Base-by-base conservation (phyloP, 2,797 vertebrate species). In the Thalassophryne amazonica region DNA sequence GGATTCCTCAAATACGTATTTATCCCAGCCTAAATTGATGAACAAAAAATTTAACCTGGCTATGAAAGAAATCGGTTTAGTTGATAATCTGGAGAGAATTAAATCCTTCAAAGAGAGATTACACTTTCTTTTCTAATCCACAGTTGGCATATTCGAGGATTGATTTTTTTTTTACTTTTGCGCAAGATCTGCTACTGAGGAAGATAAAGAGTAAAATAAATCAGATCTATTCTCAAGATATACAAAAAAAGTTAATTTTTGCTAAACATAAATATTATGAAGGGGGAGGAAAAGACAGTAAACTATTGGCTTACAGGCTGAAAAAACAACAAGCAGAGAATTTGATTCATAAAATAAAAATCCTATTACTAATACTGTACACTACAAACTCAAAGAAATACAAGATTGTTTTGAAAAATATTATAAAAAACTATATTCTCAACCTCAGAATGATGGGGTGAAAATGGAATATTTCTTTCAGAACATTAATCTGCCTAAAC, bases 241-340 rank as follows among this genome's bases (percentile, higher is more conserved):
- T 37, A 13, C 34, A 37, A 20, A 53, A 42, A 27, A 42, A 21
- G 9, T 6, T 42, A 11, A 24, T 40, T 7, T 38, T 14, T 20
- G n/a, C 37, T 12, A 39, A 56, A 28, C 50, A 61, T 2, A 50
- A 11, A 3, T 35, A 21, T 27, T 37, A 42, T 29, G 47, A 33
- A 31, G 23, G 27, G 3, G 52, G 40, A 1, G 9, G 32, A 4
- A 45, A 49, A 53, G 30, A 41, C 6, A 23, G 16, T 6, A 66
- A 53, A 47, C 2, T 59, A 1, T 45, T 50, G 10, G 6, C 27
- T 22, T 31, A 43, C 10, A 60, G 13, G 13, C 12, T 54, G 20
- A 38, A 25, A 22, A 66, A 42, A 11, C 51, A 60, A 36, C 38
- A 56, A 10, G 57, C 35, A 7, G 34, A 68, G 14, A 56, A 30